phyloP scores from a whole-genome alignment of 2,797 vertebrate species.

The Pelobates cultripes region DNA sequence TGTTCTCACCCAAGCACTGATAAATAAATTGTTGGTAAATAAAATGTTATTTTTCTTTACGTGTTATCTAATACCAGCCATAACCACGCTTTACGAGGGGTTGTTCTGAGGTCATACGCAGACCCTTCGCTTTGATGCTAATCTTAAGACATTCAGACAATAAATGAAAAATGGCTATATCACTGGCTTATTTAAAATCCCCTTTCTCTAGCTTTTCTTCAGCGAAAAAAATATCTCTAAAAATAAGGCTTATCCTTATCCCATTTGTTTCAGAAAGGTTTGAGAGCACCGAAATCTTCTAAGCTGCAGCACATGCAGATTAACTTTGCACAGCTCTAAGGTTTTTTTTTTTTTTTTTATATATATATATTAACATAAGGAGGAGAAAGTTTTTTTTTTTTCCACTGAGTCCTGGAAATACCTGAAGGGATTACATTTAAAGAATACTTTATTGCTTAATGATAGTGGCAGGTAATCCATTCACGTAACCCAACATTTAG shows the following conservation, averaged over 20 bases:
- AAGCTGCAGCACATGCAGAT: neutral
- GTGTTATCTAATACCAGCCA: neutral
- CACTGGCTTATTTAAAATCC: constrained; percentile 20
- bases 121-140: constrained; percentile 16
- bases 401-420: neutral
- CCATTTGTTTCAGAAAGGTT: neutral
- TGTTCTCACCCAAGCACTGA: too few relatives aligned
- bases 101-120: constrained; percentile 16
- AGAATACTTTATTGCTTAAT: neutral
- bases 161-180: constrained; percentile 29
- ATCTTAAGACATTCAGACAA: constrained; percentile 22
- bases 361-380: neutral
- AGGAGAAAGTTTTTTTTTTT: neutral
- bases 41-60: neutral
- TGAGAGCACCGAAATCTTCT: neutral
- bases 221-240: constrained; percentile 5
- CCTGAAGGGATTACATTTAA: neutral
- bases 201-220: constrained; percentile 15
- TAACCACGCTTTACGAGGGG: neutral
- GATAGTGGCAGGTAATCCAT: neutral
- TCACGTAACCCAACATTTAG: neutral
- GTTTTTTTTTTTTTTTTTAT: too few relatives aligned
- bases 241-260: neutral
- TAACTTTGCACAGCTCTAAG: too few relatives aligned
- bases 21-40: too few relatives aligned